A percentile compares a stretch with the other conserved stretches of the same genome.
These are phyloP conservation scores for Macrophya annulata DNA, from an alignment of 2,888 invertebrate species.

Conservation along the genomic window DNA sequence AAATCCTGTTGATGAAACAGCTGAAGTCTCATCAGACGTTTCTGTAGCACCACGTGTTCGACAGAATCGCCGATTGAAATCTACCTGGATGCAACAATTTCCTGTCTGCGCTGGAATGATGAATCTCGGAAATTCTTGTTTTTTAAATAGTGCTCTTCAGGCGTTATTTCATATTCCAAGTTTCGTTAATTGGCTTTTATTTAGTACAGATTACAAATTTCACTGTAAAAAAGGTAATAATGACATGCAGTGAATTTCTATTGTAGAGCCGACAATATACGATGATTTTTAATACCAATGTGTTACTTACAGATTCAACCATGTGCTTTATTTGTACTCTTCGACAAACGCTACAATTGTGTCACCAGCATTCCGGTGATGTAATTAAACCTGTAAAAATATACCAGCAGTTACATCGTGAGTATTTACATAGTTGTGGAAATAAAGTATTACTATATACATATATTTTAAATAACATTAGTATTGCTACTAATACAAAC, in stretches of 20 bases:
- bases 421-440: background rate
- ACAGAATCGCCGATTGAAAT: background rate
- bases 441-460: background rate
- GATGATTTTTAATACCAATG: background rate
- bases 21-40: background rate
- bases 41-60: background rate
- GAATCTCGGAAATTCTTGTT: background rate
- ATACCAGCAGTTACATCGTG: background rate
- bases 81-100: background rate
- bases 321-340: background rate
- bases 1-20: no score
- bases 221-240: background rate
- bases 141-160: background rate
- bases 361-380: background rate
- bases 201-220: background rate
- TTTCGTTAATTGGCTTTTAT: background rate
- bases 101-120: background rate
- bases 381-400: background rate
- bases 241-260: background rate
- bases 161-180: background rate
- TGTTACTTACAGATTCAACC: background rate
- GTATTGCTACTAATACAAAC: background rate
- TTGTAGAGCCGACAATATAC: background rate
- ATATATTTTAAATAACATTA: background rate
- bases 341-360: conserved; percentile 10